Percentiles rank a stretch among this genome's conserved stretches.
Conservation (phyloP, 1,140 invertebrate species). For the Andrena cerasifolii region DNA sequence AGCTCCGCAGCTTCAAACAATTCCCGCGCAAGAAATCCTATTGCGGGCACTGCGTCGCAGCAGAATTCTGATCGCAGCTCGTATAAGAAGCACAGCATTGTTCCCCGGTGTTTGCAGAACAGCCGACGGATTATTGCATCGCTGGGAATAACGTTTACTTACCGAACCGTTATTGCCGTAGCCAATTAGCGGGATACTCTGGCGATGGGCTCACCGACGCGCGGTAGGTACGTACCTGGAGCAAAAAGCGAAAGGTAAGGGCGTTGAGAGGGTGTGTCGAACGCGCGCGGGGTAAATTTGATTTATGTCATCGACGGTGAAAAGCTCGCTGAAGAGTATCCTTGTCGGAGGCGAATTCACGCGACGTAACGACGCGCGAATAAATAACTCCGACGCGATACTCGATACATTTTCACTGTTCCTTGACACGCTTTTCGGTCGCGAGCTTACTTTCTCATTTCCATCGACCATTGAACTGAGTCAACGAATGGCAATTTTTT, state of each 20-base stretch:
- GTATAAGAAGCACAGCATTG: neutral
- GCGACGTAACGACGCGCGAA: slow-evolving; percentile 8
- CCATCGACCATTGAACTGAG: neutral
- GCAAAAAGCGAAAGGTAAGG: slow-evolving; percentile 23
- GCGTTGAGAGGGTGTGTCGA: neutral
- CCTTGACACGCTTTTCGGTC: slow-evolving; percentile 13
- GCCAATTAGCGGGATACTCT: slow-evolving; percentile 47
- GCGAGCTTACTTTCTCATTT: neutral
- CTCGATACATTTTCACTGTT: neutral
- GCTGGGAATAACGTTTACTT: slow-evolving; percentile 45
- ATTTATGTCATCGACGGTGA: slow-evolving; percentile 19
- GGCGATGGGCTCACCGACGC: slow-evolving; percentile 21
- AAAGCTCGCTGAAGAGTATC: neutral
- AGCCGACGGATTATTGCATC: slow-evolving; percentile 23
- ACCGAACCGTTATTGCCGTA: slow-evolving; percentile 42
- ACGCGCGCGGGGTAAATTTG: neutral
- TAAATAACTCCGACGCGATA: neutral
- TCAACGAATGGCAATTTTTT: too few relatives aligned
- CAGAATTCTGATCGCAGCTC: neutral
- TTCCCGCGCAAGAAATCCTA: neutral
- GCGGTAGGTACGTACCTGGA: slow-evolving; percentile 58
- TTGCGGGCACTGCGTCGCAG: too few relatives aligned
- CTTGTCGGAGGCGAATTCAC: neutral
- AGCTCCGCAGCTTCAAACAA: too few relatives aligned
- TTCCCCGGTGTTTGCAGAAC: neutral